A percentile compares a stretch with the other conserved stretches of the same genome.
phyloP scores from a whole-genome alignment of 2,113 vertebrate genomes.

The Petromus typicus region DNA sequence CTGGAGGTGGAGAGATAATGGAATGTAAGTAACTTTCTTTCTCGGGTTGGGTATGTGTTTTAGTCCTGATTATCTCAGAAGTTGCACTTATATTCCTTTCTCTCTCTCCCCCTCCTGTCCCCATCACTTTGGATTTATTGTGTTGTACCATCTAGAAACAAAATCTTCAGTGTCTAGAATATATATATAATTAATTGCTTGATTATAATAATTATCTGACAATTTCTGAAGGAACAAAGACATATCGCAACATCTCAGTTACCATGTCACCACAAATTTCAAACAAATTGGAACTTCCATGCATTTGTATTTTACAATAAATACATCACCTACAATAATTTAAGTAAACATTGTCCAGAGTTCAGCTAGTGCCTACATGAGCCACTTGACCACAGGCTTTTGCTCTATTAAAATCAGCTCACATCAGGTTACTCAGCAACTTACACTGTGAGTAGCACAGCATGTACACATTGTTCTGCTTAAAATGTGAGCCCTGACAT shows the following conservation, averaged over 20 bases:
- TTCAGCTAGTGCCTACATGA: background rate
- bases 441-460: background rate
- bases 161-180: background rate
- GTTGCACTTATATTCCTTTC: background rate
- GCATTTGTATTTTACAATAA: conserved; percentile 3
- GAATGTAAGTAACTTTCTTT: background rate
- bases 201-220: background rate
- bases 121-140: background rate
- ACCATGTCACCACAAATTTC: background rate
- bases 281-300: background rate
- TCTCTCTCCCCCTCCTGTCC: background rate
- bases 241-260: background rate
- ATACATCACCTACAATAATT: background rate
- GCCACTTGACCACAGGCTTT: background rate
- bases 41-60: background rate
- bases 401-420: background rate
- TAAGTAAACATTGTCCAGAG: background rate
- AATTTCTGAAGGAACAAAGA: conserved; percentile 32
- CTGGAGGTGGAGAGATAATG: background rate
- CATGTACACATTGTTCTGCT: conserved; percentile 40
- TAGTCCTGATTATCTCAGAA: background rate
- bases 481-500: background rate
- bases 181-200: background rate
- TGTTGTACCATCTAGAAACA: background rate
- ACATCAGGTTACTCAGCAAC: background rate